Evolutionary conservation across 2,113 vertebrate genomes (phyloP).

Genomic region (Macroglossus sobrinus): DNA sequence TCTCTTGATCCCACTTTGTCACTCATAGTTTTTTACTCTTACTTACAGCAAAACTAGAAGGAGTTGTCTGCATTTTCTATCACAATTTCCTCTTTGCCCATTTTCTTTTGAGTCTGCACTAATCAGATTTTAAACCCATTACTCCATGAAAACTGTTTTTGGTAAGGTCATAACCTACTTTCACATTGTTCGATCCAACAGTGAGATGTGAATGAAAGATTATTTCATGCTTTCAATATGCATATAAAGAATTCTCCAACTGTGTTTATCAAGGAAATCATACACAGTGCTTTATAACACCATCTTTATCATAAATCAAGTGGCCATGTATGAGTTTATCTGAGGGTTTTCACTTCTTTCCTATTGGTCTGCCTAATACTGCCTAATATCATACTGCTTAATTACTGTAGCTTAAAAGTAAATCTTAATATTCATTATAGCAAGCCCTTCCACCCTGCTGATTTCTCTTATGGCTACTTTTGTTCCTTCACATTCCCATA

Average conservation of each 20-base stretch:
- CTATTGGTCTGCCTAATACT: neutral
- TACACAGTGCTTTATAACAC: neutral
- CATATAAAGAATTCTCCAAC: neutral
- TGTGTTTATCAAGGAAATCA: neutral
- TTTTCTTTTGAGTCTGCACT: too few species aligned
- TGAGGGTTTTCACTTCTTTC: neutral
- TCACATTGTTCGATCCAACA: too few species aligned
- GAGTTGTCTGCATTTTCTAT: neutral
- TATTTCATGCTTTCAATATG: neutral
- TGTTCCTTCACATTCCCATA: neutral
- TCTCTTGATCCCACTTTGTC: neutral
- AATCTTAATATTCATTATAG: neutral
- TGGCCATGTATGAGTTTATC: neutral
- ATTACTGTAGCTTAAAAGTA: neutral
- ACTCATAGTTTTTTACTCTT: neutral
- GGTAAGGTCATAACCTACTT: neutral
- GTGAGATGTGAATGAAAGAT: neutral
- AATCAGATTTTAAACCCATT: neutral
- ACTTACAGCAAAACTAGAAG: neutral
- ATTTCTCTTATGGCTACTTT: neutral
- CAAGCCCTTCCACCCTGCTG: neutral
- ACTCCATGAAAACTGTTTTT: neutral
- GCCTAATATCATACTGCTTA: neutral
- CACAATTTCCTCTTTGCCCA: neutral
- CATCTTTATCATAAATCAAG: neutral